Evolutionary conservation across 2,888 invertebrate genomes (phyloP).

Genomic region (Bellardia bayeri): DNA sequence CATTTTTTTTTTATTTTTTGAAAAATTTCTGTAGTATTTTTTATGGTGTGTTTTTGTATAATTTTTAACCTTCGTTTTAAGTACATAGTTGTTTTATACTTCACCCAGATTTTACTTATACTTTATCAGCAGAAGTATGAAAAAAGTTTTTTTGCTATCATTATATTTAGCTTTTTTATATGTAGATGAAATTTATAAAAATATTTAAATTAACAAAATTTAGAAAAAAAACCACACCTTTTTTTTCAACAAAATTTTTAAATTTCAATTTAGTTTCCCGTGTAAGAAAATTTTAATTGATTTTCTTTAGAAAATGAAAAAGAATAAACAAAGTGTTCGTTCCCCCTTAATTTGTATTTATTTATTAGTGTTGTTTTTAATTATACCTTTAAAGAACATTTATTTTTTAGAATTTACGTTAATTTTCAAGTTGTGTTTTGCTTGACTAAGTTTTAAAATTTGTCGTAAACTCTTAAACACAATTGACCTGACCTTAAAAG

Average conservation of each 20-base stretch:
- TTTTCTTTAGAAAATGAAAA: neutral
- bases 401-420: neutral
- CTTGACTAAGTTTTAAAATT: slow-evolving; percentile 34
- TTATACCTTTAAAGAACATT: slow-evolving; percentile 26
- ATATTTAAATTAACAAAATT: too few relatives aligned
- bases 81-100: neutral
- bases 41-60: too few relatives aligned
- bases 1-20: neutral
- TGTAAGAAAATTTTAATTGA: neutral
- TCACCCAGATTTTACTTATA: neutral
- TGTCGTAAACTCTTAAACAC: slow-evolving; percentile 15
- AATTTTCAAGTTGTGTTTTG: slow-evolving; percentile 3
- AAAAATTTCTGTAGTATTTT: too few relatives aligned
- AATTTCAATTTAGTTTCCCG: neutral
- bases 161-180: slow-evolving; percentile 4
- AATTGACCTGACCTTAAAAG: neutral
- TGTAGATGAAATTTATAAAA: neutral
- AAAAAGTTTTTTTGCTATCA: neutral
- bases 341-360: neutral
- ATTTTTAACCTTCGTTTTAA: slow-evolving; percentile 3
- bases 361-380: neutral
- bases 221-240: neutral
- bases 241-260: neutral
- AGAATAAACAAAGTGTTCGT: too few relatives aligned
- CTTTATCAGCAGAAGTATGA: neutral